A percentile compares a stretch with the other conserved stretches of the same genome.
These are phyloP conservation scores for Epizoanthus ramosus DNA, from an alignment of 92 coral and sea anemone species.

Conservation along the genomic window DNA sequence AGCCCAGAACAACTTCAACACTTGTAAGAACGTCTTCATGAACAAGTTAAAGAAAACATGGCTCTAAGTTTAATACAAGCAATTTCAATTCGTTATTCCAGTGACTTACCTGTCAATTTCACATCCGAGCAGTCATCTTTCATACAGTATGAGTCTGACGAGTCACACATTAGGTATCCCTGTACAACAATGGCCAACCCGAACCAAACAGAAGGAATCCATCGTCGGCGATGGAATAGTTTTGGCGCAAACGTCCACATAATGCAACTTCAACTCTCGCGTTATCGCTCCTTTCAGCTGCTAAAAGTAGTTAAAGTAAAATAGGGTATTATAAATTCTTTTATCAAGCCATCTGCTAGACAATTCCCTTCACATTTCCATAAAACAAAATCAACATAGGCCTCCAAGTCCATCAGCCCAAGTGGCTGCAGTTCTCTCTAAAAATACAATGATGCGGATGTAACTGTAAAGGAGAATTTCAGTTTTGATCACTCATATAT, in stretches of 20 bases:
- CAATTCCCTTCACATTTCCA: slow-evolving; percentile 33
- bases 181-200: not conserved
- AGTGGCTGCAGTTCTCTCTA: not conserved
- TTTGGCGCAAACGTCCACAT: slow-evolving; percentile 10
- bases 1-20: too few species aligned
- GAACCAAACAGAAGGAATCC: slow-evolving; percentile 2
- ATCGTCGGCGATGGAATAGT: not conserved
- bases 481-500: slow-evolving; percentile 6
- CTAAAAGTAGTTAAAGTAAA: not conserved
- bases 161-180: not conserved
- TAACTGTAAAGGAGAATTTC: slow-evolving; percentile 34
- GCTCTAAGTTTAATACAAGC: not conserved
- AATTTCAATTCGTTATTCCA: not conserved
- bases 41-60: not conserved
- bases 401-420: not conserved
- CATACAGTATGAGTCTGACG: slow-evolving; percentile 20
- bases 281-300: slow-evolving; percentile 5
- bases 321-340: not conserved
- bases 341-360: slow-evolving; percentile 35
- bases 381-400: not conserved
- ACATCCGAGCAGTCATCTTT: slow-evolving; percentile 28
- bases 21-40: not conserved
- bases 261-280: not conserved
- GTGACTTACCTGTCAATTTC: slow-evolving; percentile 17
- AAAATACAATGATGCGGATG: not conserved